Evolutionary conservation across 2,113 vertebrate genomes (phyloP).

Genomic region (Pelecanus crispus): DNA sequence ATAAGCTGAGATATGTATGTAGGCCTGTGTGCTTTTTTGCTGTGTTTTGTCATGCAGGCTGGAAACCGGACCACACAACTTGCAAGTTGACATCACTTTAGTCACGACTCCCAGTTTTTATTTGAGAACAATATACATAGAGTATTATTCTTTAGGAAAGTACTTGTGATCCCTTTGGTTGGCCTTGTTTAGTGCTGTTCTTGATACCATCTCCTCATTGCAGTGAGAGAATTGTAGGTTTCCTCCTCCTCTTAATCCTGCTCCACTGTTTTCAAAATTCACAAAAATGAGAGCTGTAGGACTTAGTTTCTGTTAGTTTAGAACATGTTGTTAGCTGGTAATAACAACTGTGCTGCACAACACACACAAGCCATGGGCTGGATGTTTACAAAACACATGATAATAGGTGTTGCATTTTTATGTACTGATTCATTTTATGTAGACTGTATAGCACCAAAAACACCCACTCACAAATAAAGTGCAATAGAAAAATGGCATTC

Average conservation of each 20-base stretch:
- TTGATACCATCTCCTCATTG: background rate
- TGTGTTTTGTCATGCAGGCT: background rate
- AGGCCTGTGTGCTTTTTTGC: background rate
- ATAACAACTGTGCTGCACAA: background rate
- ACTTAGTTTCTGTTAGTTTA: background rate
- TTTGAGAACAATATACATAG: background rate
- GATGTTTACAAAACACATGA: slow-evolving; percentile 34
- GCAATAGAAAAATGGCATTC: background rate
- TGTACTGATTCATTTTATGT: background rate
- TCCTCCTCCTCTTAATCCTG: background rate
- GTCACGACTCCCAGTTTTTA: background rate
- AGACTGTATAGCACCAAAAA: background rate
- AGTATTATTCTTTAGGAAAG: background rate
- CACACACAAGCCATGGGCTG: background rate
- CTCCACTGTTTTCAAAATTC: background rate
- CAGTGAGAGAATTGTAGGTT: background rate
- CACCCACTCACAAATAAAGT: background rate
- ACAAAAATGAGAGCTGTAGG: background rate
- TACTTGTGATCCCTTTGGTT: background rate
- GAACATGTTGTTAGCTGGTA: background rate
- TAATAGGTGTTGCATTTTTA: slow-evolving; percentile 41
- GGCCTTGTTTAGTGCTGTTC: background rate
- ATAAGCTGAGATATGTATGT: background rate
- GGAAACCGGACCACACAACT: background rate
- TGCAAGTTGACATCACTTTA: background rate